These are phyloP conservation scores for Muscicapa striata DNA, from an alignment of 2,797 vertebrate genomes.

Conservation along the genomic window DNA sequence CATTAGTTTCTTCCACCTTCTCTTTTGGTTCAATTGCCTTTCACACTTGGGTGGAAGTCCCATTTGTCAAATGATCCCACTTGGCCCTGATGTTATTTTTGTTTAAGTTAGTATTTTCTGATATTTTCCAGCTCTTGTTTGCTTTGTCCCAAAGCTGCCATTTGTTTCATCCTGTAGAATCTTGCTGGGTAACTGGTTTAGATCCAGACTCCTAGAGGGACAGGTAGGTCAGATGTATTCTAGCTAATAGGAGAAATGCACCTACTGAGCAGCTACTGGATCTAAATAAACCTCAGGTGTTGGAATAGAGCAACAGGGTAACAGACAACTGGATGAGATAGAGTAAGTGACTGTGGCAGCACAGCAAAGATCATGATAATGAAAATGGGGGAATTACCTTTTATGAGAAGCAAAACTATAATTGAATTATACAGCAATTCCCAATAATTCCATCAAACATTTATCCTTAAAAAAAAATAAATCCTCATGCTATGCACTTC, in stretches of 20 bases:
- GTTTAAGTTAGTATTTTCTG: not conserved
- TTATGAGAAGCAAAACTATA: not conserved
- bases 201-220: not conserved
- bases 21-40: not conserved
- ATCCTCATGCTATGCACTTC: not conserved
- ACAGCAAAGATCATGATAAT: not conserved
- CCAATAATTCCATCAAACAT: not conserved
- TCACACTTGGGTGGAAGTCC: not conserved
- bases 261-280: not conserved
- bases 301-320: not conserved
- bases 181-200: not conserved
- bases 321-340: not conserved
- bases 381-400: not conserved
- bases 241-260: not conserved
- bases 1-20: not conserved
- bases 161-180: not conserved
- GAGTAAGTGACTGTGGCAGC: not conserved
- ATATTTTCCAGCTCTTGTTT: not conserved
- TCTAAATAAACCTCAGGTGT: not conserved
- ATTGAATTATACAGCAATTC: not conserved
- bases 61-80: not conserved
- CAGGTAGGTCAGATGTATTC: not conserved
- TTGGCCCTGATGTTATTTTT: not conserved
- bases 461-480: not conserved
- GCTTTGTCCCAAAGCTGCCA: not conserved